Percentiles rank a stretch among this genome's conserved stretches.
These are phyloP conservation scores for Fistularia commersonii DNA, from an alignment of 2,797 vertebrate species.

Conservation along the genomic window DNA sequence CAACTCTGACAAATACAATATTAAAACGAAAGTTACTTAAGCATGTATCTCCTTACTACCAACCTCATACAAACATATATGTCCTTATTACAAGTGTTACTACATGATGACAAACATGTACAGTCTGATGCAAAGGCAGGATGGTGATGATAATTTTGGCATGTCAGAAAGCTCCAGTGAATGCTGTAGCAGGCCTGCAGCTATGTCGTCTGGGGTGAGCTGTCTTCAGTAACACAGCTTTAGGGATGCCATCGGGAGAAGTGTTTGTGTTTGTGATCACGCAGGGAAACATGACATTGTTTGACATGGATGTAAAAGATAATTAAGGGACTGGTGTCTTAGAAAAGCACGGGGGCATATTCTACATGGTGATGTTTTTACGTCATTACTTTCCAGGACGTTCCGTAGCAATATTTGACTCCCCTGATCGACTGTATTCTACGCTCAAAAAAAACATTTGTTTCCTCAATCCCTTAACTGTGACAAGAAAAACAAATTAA, in stretches of 20 bases:
- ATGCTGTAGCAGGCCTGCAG: constrained; percentile 31
- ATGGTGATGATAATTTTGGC: constrained; percentile 39
- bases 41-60: too few species aligned
- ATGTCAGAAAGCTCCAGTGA: constrained; percentile 26
- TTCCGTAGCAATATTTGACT: not conserved
- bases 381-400: not conserved
- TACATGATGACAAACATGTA: constrained; percentile 3
- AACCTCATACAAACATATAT: too few species aligned
- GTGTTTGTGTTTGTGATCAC: constrained; percentile 7
- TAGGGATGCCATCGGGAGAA: constrained; percentile 28
- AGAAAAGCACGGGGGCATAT: not conserved
- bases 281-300: constrained; percentile 4
- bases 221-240: constrained; percentile 35
- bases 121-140: constrained; percentile 17
- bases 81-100: constrained; percentile 16
- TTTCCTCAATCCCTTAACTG: constrained; percentile 25
- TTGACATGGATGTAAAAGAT: constrained; percentile 9
- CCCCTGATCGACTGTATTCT: not conserved
- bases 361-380: too few species aligned
- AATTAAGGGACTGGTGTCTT: constrained; percentile 3
- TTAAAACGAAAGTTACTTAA: too few species aligned
- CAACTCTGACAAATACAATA: too few species aligned
- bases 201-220: constrained; percentile 22
- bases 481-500: constrained; percentile 15
- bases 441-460: constrained; percentile 22